Evolutionary conservation across 1,140 invertebrate species (phyloP).

Genomic region (Drosophila orena): DNA sequence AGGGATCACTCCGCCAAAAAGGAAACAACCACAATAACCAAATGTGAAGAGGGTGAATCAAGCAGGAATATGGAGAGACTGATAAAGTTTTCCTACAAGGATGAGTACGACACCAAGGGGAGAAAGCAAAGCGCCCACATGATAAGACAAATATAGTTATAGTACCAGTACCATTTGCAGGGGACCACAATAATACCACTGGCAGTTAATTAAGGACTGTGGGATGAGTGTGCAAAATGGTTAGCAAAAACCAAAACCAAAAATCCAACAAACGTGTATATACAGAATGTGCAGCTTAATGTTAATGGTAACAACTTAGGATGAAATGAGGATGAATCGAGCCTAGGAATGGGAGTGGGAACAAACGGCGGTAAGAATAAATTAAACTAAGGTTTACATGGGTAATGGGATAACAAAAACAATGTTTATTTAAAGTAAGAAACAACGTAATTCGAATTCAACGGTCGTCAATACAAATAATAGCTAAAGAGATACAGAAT

Average conservation of each 20-base stretch:
- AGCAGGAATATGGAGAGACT: background rate
- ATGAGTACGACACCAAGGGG: background rate
- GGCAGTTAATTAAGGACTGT: slow-evolving; percentile 4
- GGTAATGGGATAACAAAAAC: slow-evolving; percentile 46
- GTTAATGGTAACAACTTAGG: slow-evolving; percentile 1
- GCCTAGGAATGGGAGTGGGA: background rate
- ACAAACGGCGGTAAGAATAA: slow-evolving; percentile 32
- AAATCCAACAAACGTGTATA: slow-evolving; percentile 10
- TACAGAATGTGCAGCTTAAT: slow-evolving; percentile 4
- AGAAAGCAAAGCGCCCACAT: background rate
- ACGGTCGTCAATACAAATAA: slow-evolving; percentile 13
- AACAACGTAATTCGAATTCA: slow-evolving; percentile 19
- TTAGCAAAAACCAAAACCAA: background rate
- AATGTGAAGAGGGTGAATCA: slow-evolving; percentile 4
- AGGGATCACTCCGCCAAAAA: slow-evolving; percentile 4
- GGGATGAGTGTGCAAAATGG: slow-evolving; percentile 11
- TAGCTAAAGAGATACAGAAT: slow-evolving; percentile 14
- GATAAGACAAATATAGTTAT: slow-evolving; percentile 2
- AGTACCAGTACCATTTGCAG: slow-evolving; percentile 4
- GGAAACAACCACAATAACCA: slow-evolving; percentile 2
- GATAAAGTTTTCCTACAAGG: background rate
- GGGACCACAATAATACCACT: slow-evolving; percentile 8
- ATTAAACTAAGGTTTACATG: slow-evolving; percentile 62
- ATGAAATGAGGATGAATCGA: background rate
- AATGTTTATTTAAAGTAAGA: slow-evolving; percentile 43